Percentiles rank a stretch among this genome's conserved stretches.
Evolutionary conservation across 2,888 invertebrate species (phyloP).

Genomic region (Allophyes oxyacanthae): DNA sequence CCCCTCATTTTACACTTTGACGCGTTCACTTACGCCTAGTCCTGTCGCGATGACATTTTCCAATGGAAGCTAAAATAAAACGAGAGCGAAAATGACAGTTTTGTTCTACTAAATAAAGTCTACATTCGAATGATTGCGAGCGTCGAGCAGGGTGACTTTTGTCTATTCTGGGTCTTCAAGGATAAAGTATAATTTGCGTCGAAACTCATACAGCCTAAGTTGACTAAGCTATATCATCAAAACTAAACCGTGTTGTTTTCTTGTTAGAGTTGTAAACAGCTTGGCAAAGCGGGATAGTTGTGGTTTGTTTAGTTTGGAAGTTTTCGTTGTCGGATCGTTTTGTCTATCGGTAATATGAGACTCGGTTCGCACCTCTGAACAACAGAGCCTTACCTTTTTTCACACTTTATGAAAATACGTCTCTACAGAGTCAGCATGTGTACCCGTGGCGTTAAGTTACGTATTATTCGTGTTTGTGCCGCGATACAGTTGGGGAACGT

Average conservation of each 20-base stretch:
- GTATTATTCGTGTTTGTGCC: slow-evolving; percentile 54
- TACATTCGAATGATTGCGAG: slow-evolving; percentile 63
- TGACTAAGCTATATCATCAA: slow-evolving; percentile 48
- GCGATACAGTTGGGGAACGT: slow-evolving; percentile 35
- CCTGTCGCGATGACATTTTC: slow-evolving; percentile 85
- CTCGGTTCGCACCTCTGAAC: slow-evolving; percentile 85
- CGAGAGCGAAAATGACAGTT: slow-evolving; percentile 61
- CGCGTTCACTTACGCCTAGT: slow-evolving; percentile 88
- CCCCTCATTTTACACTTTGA: slow-evolving; percentile 90
- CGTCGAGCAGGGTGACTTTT: slow-evolving; percentile 78
- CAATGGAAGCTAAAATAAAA: slow-evolving; percentile 76
- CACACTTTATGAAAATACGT: slow-evolving; percentile 78
- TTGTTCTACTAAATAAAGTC: slow-evolving; percentile 69
- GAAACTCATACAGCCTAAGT: slow-evolving; percentile 69
- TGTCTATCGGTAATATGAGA: slow-evolving; percentile 87
- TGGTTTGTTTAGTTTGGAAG: slow-evolving; percentile 57
- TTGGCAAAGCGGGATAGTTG: slow-evolving; percentile 26
- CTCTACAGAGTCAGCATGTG: slow-evolving; percentile 67
- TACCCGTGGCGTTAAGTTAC: slow-evolving; percentile 73
- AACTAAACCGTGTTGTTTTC: slow-evolving; percentile 64
- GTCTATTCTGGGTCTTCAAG: slow-evolving; percentile 85
- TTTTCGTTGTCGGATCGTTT: slow-evolving; percentile 75
- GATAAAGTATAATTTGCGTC: slow-evolving; percentile 79
- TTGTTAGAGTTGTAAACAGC: slow-evolving; percentile 62
- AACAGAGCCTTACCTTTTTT: slow-evolving; percentile 82